Conservation (phyloP, 2,797 vertebrate genomes). For the Lagorchestes hirsutus region DNA sequence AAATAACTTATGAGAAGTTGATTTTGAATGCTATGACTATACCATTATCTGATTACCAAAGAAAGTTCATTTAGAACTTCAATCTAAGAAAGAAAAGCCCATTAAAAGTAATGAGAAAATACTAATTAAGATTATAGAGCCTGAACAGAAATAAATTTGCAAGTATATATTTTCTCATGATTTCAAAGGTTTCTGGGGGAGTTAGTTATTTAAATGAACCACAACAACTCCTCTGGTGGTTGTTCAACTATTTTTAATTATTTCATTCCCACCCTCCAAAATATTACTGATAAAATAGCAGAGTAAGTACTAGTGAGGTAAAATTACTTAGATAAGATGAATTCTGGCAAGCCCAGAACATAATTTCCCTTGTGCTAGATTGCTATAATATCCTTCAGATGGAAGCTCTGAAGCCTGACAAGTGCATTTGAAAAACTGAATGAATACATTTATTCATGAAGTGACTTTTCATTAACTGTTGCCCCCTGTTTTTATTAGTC, state of each 20-base stretch:
- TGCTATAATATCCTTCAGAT: neutral
- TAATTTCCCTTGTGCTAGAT: neutral
- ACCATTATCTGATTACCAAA: conserved; percentile 70
- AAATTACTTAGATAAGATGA: neutral
- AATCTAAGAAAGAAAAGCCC: conserved; percentile 62
- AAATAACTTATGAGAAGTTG: conserved; percentile 76
- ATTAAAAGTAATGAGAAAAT: conserved; percentile 46
- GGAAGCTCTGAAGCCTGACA: neutral
- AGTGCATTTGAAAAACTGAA: neutral
- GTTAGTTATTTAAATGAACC: conserved; percentile 57
- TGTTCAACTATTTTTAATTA: conserved; percentile 60
- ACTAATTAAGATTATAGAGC: conserved; percentile 27
- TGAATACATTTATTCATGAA: neutral
- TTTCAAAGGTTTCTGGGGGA: conserved; percentile 1
- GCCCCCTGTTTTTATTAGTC: neutral
- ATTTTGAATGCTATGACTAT: conserved; percentile 75
- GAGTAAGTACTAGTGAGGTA: neutral
- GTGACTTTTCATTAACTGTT: neutral
- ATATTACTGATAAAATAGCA: neutral
- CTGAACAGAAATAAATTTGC: neutral
- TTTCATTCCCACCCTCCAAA: neutral
- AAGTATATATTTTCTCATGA: neutral
- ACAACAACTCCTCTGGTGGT: conserved; percentile 64
- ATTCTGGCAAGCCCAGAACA: neutral
- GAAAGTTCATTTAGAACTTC: conserved; percentile 79